phyloP scores from a whole-genome alignment of 1,140 invertebrate species.

The Leucophenga varia region DNA sequence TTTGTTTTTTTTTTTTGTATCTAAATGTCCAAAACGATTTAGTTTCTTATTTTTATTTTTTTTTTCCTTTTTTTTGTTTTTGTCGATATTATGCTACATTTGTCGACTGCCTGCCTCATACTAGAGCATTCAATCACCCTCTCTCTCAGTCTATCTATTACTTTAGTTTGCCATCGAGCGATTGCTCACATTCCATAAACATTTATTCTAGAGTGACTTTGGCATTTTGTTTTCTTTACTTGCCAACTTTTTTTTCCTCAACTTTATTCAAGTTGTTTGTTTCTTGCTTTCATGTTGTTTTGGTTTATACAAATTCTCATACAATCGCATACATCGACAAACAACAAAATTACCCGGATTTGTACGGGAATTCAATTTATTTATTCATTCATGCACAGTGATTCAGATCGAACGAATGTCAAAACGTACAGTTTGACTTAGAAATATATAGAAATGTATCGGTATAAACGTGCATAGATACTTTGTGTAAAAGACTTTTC shows the following conservation, averaged over 20 bases:
- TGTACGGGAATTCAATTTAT: no score
- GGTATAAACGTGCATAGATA: slow-evolving; percentile 7
- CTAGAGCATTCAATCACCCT: no score
- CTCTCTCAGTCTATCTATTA: no score
- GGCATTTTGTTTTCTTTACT: slow-evolving; percentile 12
- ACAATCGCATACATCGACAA: no score
- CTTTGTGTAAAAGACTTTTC: slow-evolving; percentile 18
- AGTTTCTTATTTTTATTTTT: slow-evolving; percentile 18
- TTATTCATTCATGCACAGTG: no score
- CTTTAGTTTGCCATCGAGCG: no score
- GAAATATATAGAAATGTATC: no score
- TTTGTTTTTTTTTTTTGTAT: slow-evolving; percentile 23
- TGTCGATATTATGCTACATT: slow-evolving; percentile 3
- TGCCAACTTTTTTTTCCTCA: slow-evolving; percentile 36
- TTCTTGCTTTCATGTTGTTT: slow-evolving; percentile 24
- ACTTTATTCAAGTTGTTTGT: slow-evolving; percentile 29
- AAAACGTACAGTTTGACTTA: no score
- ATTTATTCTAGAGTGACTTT: not conserved
- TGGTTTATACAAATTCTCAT: no score
- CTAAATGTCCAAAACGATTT: slow-evolving; percentile 43
- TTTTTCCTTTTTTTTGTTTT: not conserved
- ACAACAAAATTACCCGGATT: no score
- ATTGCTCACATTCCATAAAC: not conserved
- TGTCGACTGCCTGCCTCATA: slow-evolving; percentile 11
- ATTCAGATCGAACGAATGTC: no score